Base-by-base conservation (phyloP, 2,797 vertebrate species). In the Crenuchus spilurus region DNA sequence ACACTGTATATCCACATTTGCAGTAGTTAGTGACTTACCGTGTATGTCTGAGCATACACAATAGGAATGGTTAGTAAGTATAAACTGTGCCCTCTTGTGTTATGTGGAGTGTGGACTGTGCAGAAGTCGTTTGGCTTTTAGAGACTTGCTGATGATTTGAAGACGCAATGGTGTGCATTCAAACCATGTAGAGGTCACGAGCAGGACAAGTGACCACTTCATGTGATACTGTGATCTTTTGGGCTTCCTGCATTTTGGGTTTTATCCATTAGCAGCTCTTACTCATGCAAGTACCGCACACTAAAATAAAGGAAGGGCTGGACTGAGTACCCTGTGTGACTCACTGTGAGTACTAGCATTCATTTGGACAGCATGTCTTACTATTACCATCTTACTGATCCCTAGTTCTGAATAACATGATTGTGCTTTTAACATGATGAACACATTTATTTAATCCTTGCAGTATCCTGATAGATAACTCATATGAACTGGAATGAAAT, bases 31-130 rank as follows among this genome's bases (percentile, higher is more conserved):
- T 33, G 31, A 31, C 22, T 14, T 14, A 31, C 28, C n/a, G 30
- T 33, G 26, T 20, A 60, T 37, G 7, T 37, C 9, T 22, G 18
- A 14, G 57, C n/a, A 41, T 8, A 20, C 22, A 14, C 22, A 20
- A 37, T 8, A 42, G 58, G 57, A 58, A 4, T 14, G 35, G 18
- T 22, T 58, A n/a, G 13, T 24, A 41, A 22, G 37, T 62, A 62
- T 62, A 62, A 62, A 62, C 58, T 41, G 58, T 62, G 58, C 58
- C 58, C 58, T 62, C 35, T 62, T 62, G 58, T 62, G 58, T 62
- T 62, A 62, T 42, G 58, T 62, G 37, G 42, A 62, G 58, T 62
- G 58, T 62, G 58, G 20, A 24, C 33, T 61, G 14, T 22, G 28
- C 4, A 39, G 57, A 24, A 39, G 57, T 20, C 22, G 35, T 61